These are phyloP conservation scores for Tiaroga cobitis DNA, from an alignment of 2,797 vertebrate genomes.

Conservation along the genomic window DNA sequence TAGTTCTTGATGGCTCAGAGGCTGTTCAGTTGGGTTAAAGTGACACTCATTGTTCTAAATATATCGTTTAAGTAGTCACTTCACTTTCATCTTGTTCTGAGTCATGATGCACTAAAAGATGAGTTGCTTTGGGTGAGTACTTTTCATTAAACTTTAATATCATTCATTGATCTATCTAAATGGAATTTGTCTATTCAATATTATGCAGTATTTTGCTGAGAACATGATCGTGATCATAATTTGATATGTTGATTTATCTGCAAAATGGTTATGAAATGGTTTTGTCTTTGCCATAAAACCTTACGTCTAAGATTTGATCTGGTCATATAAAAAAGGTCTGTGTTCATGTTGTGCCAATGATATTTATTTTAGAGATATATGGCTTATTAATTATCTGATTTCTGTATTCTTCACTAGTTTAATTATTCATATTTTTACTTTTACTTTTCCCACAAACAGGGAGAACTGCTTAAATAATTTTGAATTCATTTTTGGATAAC, in stretches of 20 bases:
- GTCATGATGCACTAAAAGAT: conserved; percentile 40
- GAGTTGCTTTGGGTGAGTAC: conserved; percentile 48
- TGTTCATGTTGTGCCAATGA: background rate
- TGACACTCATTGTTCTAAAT: conserved; percentile 36
- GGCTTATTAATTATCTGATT: background rate
- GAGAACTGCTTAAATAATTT: background rate
- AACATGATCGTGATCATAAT: background rate
- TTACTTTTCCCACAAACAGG: background rate
- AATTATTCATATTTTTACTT: background rate
- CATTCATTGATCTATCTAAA: conserved; percentile 8
- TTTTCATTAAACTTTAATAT: background rate
- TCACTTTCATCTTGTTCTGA: conserved; percentile 18
- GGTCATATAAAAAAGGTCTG: background rate
- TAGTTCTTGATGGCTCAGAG: conserved; percentile 61
- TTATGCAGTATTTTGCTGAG: background rate
- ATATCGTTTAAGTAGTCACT: conserved; percentile 20
- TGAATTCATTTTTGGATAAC: background rate
- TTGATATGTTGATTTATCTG: background rate
- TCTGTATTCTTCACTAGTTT: background rate
- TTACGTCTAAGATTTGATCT: background rate
- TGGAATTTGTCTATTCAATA: background rate
- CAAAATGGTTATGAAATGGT: background rate
- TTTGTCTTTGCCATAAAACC: background rate
- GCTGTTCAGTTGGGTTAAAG: conserved; percentile 50
- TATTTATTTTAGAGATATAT: background rate